phyloP scores from a whole-genome alignment of 2,113 vertebrate species.

The Oncorhynchus masou region DNA sequence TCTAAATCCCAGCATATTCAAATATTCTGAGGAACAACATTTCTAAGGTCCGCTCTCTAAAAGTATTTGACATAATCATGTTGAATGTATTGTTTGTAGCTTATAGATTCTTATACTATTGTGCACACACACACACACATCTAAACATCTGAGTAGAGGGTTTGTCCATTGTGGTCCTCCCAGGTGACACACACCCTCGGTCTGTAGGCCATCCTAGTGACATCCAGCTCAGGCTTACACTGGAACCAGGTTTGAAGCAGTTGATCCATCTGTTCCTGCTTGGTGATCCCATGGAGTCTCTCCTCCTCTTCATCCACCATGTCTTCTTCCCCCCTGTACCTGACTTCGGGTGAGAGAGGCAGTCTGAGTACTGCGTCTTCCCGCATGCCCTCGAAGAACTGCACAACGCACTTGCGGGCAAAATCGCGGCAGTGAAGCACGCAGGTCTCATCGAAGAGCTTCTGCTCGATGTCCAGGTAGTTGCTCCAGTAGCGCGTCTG shows the following conservation, averaged over 20 bases:
- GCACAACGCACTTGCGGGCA: slow-evolving; percentile 86
- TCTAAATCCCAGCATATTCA: slow-evolving; percentile 46
- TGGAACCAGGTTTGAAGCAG: slow-evolving; percentile 84
- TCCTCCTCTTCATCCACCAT: slow-evolving; percentile 59
- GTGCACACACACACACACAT: neutral
- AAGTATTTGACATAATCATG: neutral
- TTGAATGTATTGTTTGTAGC: neutral
- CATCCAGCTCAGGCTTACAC: slow-evolving; percentile 82
- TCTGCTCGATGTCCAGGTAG: slow-evolving; percentile 92
- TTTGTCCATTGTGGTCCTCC: slow-evolving; percentile 57
- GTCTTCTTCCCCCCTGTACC: neutral
- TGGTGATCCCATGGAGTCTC: slow-evolving; percentile 77
- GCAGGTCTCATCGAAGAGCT: slow-evolving; percentile 93
- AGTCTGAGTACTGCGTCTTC: slow-evolving; percentile 64
- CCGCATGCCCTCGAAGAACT: slow-evolving; percentile 86
- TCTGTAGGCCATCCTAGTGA: slow-evolving; percentile 69
- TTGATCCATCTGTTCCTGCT: slow-evolving; percentile 79
- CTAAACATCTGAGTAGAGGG: slow-evolving; percentile 70
- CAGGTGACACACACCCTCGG: slow-evolving; percentile 64
- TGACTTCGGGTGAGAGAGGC: slow-evolving; percentile 42
- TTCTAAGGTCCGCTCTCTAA: neutral
- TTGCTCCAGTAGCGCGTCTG: slow-evolving; percentile 96
- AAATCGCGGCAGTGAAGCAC: slow-evolving; percentile 90
- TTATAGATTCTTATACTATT: too few species aligned
- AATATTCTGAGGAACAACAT: slow-evolving; percentile 27